Percentiles rank a stretch among this genome's conserved stretches.
phyloP scores from a whole-genome alignment of 2,888 invertebrate genomes.

The Lasioglossum vierecki region DNA sequence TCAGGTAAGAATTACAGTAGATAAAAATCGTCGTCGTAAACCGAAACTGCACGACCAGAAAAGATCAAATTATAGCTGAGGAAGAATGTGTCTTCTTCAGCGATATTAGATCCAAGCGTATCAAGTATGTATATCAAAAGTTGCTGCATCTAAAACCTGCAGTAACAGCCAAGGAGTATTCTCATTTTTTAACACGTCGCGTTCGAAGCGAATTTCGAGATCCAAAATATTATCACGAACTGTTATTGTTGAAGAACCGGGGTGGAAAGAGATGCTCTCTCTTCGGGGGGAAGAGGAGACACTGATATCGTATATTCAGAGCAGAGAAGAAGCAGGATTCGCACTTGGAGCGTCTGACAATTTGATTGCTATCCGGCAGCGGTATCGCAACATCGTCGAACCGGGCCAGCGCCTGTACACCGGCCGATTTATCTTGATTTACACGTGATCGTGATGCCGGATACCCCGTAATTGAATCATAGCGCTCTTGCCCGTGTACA shows the following conservation, averaged over 20 bases:
- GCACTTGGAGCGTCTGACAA: slow-evolving; percentile 65
- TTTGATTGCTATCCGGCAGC: slow-evolving; percentile 69
- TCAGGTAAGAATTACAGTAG: background rate
- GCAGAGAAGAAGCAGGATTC: slow-evolving; percentile 58
- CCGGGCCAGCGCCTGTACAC: slow-evolving; percentile 50
- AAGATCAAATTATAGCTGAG: background rate
- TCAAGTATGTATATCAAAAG: background rate
- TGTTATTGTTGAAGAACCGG: background rate
- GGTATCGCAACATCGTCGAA: slow-evolving; percentile 63
- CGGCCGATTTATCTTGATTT: slow-evolving; percentile 65
- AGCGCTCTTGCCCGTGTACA: slow-evolving; percentile 47
- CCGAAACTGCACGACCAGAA: background rate
- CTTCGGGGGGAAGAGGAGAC: background rate
- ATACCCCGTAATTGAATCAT: slow-evolving; percentile 67
- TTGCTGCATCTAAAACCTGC: background rate
- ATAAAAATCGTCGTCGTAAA: background rate
- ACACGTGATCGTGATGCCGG: slow-evolving; percentile 66
- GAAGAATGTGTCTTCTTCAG: background rate
- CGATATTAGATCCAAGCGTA: background rate
- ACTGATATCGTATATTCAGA: slow-evolving; percentile 41
- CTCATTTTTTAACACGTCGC: background rate
- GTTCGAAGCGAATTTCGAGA: background rate
- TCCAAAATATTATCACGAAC: background rate
- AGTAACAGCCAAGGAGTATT: background rate
- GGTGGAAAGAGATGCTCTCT: background rate